Base-by-base conservation (phyloP, 2,888 invertebrate species). In the Aleiodes leptofemur region DNA sequence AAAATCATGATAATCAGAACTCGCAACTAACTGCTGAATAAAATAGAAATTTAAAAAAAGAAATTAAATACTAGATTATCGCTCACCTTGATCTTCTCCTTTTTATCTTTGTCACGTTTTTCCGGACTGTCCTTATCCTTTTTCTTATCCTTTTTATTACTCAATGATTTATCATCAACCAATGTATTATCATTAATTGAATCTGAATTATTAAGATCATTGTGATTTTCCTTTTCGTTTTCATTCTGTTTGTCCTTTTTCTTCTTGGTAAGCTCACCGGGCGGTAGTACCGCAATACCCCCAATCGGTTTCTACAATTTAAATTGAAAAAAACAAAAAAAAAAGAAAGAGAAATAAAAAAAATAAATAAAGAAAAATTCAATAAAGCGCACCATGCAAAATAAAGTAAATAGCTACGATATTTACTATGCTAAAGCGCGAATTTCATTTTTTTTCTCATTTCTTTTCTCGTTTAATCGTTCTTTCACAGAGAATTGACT, bases 221-320 rank as follows among this genome's bases (percentile, higher is more conserved):
- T 90, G 83, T 85, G 88, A 83, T 90, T 90, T 85, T 92, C 91
- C 86, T 92, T 91, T 82, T 91, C 92, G 86, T 92, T 93, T 80
- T 92, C 92, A 16, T 92, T 91, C 72, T 93, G 91, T 74, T 91
- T 91, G 83, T 92, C 91, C 86, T 91, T 91, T 80, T 90, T 91
- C 86, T 91, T 92, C 82, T 91, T 91, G 79, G 91, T 91, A 76
- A 92, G 88, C 75, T 91, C 92, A 53, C 93, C 93, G 23, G 94
- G 91, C 66, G 96, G 96, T 90, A 96, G 92, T 80, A 96, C 96
- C 78, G 96, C 94, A 76, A 96, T 94, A 8, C 96, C 96, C 64
- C 96, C 96, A 48, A 95, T 91, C 34, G 96, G 96, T 91, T 95
- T 96, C 96, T 96, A 91, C 69, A 91, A 91, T 79, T 82, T 86